Evolutionary conservation across 2,113 vertebrate species (phyloP).

Genomic region (Amphiprion ocellaris): DNA sequence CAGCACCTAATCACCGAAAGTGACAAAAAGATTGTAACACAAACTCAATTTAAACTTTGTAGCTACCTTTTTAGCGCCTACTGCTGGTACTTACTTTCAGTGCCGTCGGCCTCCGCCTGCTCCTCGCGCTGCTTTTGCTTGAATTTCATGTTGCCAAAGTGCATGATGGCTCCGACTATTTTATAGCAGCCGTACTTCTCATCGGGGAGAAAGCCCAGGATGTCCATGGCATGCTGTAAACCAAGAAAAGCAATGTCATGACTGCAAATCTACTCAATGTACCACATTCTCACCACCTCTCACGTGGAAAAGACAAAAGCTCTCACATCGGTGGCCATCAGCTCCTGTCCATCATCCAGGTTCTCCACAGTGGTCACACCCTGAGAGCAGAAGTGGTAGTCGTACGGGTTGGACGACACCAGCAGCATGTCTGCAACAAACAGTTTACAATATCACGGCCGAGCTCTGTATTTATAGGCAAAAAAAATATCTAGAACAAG

Average conservation of each 20-base stretch:
- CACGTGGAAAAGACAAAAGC: background rate
- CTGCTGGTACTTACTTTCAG: slow-evolving; percentile 88
- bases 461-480: background rate
- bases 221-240: slow-evolving; percentile 93
- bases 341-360: slow-evolving; percentile 91
- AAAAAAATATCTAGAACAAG: background rate
- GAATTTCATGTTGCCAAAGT: slow-evolving; percentile 98
- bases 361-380: slow-evolving; percentile 93
- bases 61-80: background rate
- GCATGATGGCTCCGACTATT: slow-evolving; percentile 95
- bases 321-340: slow-evolving; percentile 92
- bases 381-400: slow-evolving; percentile 97
- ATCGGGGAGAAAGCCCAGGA: slow-evolving; percentile 91
- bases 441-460: background rate
- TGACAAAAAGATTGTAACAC: background rate
- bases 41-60: background rate
- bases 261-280: background rate
- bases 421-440: slow-evolving; percentile 92
- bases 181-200: slow-evolving; percentile 96
- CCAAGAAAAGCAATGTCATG: background rate
- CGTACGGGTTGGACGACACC: slow-evolving; percentile 93
- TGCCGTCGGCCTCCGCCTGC: slow-evolving; percentile 93
- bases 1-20: slow-evolving; percentile 85
- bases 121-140: slow-evolving; percentile 96
- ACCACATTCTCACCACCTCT: background rate